Evolutionary conservation across 2,888 invertebrate species (phyloP).

Genomic region (Caradrina clavipalpis): DNA sequence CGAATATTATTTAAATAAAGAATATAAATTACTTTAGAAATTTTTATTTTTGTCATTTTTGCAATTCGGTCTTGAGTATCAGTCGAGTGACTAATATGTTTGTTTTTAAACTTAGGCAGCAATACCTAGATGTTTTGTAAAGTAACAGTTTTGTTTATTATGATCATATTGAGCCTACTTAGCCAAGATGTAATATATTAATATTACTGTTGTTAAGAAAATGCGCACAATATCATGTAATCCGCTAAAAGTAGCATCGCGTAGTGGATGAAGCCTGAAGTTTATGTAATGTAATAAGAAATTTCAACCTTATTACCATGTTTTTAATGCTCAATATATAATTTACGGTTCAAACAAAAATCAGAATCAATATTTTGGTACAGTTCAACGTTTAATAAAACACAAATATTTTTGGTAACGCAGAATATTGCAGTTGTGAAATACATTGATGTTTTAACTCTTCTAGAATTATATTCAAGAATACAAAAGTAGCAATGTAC

Average conservation of each 20-base stretch:
- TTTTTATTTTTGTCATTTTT: no score
- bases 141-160: background rate
- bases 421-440: slow-evolving; percentile 7
- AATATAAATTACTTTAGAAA: no score
- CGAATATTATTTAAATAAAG: no score
- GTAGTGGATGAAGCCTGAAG: slow-evolving; percentile 23
- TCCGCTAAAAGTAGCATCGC: slow-evolving; percentile 31
- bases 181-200: slow-evolving; percentile 16
- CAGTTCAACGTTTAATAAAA: slow-evolving; percentile 17
- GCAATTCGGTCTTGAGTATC: no score
- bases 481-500: slow-evolving; percentile 14
- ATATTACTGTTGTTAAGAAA: slow-evolving; percentile 18
- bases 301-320: slow-evolving; percentile 22
- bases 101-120: background rate
- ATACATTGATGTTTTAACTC: slow-evolving; percentile 16
- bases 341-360: slow-evolving; percentile 17
- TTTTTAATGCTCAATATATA: slow-evolving; percentile 25
- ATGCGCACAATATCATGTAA: slow-evolving; percentile 48
- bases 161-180: slow-evolving; percentile 11
- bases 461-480: slow-evolving; percentile 9
- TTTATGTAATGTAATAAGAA: slow-evolving; percentile 17
- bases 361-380: slow-evolving; percentile 41
- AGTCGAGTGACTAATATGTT: background rate
- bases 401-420: slow-evolving; percentile 28
- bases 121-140: slow-evolving; percentile 2